These are phyloP conservation scores for Rhagium mordax DNA, from an alignment of 2,888 invertebrate species.

Conservation along the genomic window DNA sequence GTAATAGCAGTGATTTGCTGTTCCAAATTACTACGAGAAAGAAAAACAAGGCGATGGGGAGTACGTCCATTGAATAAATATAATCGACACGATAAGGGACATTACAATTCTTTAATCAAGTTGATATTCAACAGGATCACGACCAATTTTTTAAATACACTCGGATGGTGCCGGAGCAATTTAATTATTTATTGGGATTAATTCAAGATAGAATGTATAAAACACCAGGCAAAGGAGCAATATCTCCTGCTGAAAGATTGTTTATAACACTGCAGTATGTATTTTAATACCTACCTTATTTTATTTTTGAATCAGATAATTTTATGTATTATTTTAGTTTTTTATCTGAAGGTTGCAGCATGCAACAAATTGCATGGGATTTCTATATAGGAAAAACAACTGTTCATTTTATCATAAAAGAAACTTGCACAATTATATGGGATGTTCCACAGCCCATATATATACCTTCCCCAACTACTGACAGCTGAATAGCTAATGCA, in stretches of 20 bases:
- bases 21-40: no score
- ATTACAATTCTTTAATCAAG: no score
- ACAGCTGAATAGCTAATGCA: slow-evolving; percentile 1
- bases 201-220: no score
- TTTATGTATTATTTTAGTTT: slow-evolving; percentile 9
- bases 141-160: no score
- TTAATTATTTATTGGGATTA: no score
- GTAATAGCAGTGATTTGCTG: no score
- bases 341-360: slow-evolving; percentile 26
- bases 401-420: slow-evolving; percentile 20
- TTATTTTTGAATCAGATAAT: background rate
- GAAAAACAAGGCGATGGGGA: no score
- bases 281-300: slow-evolving; percentile 1
- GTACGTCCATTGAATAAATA: no score
- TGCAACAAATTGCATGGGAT: slow-evolving; percentile 27
- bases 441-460: background rate
- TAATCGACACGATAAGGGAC: no score
- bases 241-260: background rate
- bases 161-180: no score
- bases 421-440: slow-evolving; percentile 21
- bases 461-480: background rate
- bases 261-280: slow-evolving; percentile 14
- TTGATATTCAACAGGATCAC: no score
- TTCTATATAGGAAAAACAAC: slow-evolving; percentile 28
- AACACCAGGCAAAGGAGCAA: background rate